These are phyloP conservation scores for Drosophila littoralis DNA, from an alignment of 1,140 invertebrate species.

Conservation along the genomic window DNA sequence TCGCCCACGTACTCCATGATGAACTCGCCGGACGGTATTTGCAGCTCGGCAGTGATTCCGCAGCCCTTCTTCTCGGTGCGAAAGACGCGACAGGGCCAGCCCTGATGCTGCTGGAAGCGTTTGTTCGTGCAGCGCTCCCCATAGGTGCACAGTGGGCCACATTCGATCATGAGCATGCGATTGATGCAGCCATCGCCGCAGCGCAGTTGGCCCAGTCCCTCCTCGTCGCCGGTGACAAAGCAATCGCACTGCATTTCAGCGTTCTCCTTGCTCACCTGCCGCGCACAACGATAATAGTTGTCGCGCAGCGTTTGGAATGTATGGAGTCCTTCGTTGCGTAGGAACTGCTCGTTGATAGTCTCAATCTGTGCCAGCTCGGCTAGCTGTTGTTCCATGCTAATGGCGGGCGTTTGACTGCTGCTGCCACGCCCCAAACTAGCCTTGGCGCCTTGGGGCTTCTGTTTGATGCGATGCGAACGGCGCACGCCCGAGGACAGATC, in stretches of 20 bases:
- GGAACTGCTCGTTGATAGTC: slow-evolving; percentile 73
- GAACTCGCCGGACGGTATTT: slow-evolving; percentile 94
- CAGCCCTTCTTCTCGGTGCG: slow-evolving; percentile 97
- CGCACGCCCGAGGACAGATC: slow-evolving; percentile 53
- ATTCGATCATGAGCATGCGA: slow-evolving; percentile 98
- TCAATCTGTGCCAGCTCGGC: slow-evolving; percentile 71
- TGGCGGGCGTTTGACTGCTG: slow-evolving; percentile 35
- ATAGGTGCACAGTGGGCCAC: slow-evolving; percentile 94
- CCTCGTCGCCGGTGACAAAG: slow-evolving; percentile 86
- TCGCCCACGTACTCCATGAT: slow-evolving; percentile 99
- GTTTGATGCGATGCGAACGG: slow-evolving; percentile 78
- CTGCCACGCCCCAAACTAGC: slow-evolving; percentile 51
- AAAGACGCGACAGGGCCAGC: slow-evolving; percentile 94
- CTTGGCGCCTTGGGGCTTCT: slow-evolving; percentile 68
- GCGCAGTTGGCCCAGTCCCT: slow-evolving; percentile 91
- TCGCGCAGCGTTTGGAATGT: slow-evolving; percentile 92
- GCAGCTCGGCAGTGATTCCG: slow-evolving; percentile 92
- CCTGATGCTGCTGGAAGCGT: slow-evolving; percentile 95
- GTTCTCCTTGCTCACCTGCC: slow-evolving; percentile 93
- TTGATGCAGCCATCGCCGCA: slow-evolving; percentile 99
- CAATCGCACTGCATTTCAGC: slow-evolving; percentile 99
- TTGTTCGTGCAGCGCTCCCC: slow-evolving; percentile 96
- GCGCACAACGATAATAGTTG: slow-evolving; percentile 93
- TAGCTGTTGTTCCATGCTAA: slow-evolving; percentile 72
- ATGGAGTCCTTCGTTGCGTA: slow-evolving; percentile 87